Percentiles rank a stretch among this genome's conserved stretches.
Conservation (phyloP, 2,888 invertebrate species). For the Amaurobius ferox region DNA sequence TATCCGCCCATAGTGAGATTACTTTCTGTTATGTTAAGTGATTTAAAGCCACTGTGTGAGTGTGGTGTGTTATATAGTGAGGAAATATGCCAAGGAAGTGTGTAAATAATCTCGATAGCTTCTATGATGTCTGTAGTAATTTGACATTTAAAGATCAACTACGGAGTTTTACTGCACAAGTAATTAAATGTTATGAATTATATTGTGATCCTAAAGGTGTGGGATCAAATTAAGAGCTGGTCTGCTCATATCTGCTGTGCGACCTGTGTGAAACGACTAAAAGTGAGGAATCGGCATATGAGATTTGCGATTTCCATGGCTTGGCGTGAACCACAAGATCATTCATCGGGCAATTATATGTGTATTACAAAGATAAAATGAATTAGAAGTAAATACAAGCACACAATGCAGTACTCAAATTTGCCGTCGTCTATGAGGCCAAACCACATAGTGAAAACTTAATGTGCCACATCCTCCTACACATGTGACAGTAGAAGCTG, state of each 20-base stretch:
- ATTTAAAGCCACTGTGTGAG: no score
- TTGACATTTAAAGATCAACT: neutral
- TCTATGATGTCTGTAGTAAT: neutral
- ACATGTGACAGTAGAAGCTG: neutral
- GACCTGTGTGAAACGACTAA: neutral
- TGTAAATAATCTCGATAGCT: neutral
- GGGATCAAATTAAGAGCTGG: neutral
- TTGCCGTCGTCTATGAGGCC: neutral
- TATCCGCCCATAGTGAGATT: no score
- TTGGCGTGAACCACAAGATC: neutral
- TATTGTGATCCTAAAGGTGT: neutral
- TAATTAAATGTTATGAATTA: neutral
- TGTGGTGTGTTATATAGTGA: no score
- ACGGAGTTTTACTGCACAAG: neutral
- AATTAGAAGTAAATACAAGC: neutral
- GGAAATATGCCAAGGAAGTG: no score
- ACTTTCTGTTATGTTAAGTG: no score
- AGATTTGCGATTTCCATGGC: neutral
- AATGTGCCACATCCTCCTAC: neutral
- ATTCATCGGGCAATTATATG: neutral
- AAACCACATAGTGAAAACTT: neutral
- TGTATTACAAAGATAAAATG: neutral
- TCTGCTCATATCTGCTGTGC: no score
- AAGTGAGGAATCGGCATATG: neutral
- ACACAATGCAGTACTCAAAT: neutral